Percentiles rank a stretch among this genome's conserved stretches.
Conservation (phyloP, 2,797 vertebrate species). For the Heteromormyrus szaboi region DNA sequence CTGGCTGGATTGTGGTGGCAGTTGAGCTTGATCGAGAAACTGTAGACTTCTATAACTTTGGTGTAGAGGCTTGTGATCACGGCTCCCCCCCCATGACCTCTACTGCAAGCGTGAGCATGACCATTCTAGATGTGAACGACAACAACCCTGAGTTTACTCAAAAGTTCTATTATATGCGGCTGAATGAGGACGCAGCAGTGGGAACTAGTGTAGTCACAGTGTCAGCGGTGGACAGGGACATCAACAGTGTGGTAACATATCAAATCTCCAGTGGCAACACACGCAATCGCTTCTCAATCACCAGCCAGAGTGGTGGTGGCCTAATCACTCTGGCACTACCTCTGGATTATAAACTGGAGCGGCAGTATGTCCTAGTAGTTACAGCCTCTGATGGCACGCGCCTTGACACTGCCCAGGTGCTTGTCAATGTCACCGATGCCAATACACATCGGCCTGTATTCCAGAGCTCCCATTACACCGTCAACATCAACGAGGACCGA, state of each 20-base stretch:
- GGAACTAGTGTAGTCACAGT: constrained; percentile 89
- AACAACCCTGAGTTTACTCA: constrained; percentile 91
- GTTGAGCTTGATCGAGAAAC: constrained; percentile 82
- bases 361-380: constrained; percentile 81
- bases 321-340: constrained; percentile 85
- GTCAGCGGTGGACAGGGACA: constrained; percentile 83
- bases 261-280: constrained; percentile 93
- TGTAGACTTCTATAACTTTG: constrained; percentile 84
- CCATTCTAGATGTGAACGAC: constrained; percentile 85
- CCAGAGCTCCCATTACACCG: constrained; percentile 92
- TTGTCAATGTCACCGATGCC: constrained; percentile 87
- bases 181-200: constrained; percentile 86
- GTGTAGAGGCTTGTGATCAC: constrained; percentile 82
- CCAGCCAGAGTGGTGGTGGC: constrained; percentile 84
- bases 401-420: constrained; percentile 77
- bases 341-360: constrained; percentile 89
- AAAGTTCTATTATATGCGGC: constrained; percentile 73
- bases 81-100: constrained; percentile 79
- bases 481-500: constrained; percentile 84
- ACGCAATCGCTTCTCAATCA: constrained; percentile 92
- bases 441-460: constrained; percentile 94
- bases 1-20: constrained; percentile 85
- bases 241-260: constrained; percentile 89
- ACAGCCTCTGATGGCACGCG: constrained; percentile 82
- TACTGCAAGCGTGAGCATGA: constrained; percentile 83